Base-by-base conservation (phyloP, 2,113 vertebrate genomes). In the Tretioscincus oriximinensis region DNA sequence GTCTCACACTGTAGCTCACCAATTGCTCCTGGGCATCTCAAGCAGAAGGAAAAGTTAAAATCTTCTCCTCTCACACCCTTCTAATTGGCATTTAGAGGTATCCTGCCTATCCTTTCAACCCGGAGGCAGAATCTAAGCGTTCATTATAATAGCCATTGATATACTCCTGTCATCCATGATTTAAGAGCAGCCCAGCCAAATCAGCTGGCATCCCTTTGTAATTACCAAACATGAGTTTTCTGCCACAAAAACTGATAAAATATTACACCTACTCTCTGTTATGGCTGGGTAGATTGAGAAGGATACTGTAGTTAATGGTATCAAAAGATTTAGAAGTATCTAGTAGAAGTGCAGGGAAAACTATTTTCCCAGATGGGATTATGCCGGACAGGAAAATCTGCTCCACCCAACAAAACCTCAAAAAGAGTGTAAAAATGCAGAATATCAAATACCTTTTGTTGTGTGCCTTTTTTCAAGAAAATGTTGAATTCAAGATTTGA, bases 401-500 rank as follows among this genome's bases (percentile, higher is more conserved):
- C n/a, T 73, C 20, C 49, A 9, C 8, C 66, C 49, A 45, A 28
- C 16, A 66, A 18, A 90, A 72, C 10, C 54, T 58, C 54, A 58
- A 58, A 58, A 12, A 54, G 8, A 54, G 10, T 12, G 10, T 14
- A 54, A 2, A 58, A 35, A 18, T 64, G 6, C 14, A 1, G 9
- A 80, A 7, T 2, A 54, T 12, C 4, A 65, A 68, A 18, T 95
- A 99, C 98, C 95, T 98, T 99, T 90, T 95, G 97, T 92, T 98
- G 96, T 31, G 94, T 90, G 24, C 65, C 91, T 83, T 93, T 97
- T 67, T 96, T 95, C 84, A 92, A 89, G 86, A 96, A 97, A 92
- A 99, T 93, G 85, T 93, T 97, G 84, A 99, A 99, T 66, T 81
- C 88, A 64, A 99, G 93, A 74, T 95, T 90, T 74, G 95, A 96